Base-by-base conservation (phyloP, 2,797 vertebrate species). In the Macrochelys suwanniensis region DNA sequence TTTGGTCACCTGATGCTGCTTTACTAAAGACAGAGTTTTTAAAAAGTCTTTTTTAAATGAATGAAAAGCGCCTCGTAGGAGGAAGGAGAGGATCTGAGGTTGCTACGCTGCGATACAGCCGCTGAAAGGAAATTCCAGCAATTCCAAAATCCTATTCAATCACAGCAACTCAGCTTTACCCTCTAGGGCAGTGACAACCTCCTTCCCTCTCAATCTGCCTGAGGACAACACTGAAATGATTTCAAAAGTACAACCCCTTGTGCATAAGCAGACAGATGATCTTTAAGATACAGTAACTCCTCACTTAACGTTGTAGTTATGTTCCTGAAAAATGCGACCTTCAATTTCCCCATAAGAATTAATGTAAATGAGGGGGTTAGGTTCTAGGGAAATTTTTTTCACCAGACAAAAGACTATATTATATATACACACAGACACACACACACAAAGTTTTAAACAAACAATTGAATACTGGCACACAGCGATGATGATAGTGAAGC, bases 51-150 rank as follows among this genome's bases (percentile, higher is more conserved):
- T 89, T 28, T 50, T 12, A 45, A 42, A 45, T 26, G 42, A 74
- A 4, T 82, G 96, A 77, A 94, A 96, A 94, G 90, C 77, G 77
- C 93, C 89, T 96, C 94, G 94, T 92, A 95, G 87, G 96, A 95
- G 94, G 80, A 94, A 83, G 94, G 33, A 68, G 80, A 47, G 53
- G 94, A 92, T 13, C 94, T 84, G 92, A 80, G 89, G n/a, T 54
- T 87, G 37, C 79, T 79, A 71, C 92, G 65, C 79, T 80, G 81
- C 68, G 94, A 88, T 6, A 84, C 83, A 7, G 76, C 12, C 2
- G 0, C 83, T 3, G 71, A 33, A 77, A 71, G 51, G 87, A 1
- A 88, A 71, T 90, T 93, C 88, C 37, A 74, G 21, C 61, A 77
- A 9, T 87, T 71, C 5, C 21, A 42, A 56, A 65, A 17, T 10